A percentile compares a stretch with the other conserved stretches of the same genome.
Conservation (phyloP, 2,113 vertebrate genomes). For the Cercopithecus mona region DNA sequence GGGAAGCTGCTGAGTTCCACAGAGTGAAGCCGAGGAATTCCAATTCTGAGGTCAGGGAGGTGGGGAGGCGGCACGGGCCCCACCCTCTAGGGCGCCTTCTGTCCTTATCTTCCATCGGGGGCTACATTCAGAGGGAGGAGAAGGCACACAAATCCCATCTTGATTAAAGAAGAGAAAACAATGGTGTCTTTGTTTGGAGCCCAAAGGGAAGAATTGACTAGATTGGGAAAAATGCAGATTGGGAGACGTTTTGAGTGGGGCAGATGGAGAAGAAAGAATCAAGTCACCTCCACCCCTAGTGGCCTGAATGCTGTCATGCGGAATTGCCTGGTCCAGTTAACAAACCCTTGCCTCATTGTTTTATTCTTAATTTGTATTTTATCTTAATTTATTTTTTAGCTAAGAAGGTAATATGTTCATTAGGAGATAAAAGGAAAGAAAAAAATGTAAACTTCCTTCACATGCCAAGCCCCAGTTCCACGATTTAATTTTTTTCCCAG, state of each 20-base stretch:
- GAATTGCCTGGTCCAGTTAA: neutral
- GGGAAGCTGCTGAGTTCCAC: neutral
- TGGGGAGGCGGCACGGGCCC: neutral
- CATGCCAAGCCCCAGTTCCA: neutral
- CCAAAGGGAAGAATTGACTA: neutral
- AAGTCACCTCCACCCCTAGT: no score
- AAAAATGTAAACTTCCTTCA: neutral
- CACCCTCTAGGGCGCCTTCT: neutral
- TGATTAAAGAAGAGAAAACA: conserved; percentile 56
- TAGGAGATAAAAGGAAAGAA: neutral
- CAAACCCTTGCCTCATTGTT: neutral
- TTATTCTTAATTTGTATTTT: neutral
- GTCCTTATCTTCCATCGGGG: conserved; percentile 44
- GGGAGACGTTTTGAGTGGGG: neutral
- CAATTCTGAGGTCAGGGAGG: neutral
- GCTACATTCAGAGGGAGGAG: neutral
- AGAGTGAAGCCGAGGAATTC: conserved; percentile 13
- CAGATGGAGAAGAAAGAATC: neutral
- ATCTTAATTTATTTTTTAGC: neutral
- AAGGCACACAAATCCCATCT: conserved; percentile 67
- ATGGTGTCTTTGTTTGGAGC: conserved; percentile 62
- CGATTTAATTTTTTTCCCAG: neutral
- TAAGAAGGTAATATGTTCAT: neutral
- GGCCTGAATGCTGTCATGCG: neutral
- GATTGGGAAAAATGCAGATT: conserved; percentile 42